A percentile compares a stretch with the other conserved stretches of the same genome.
phyloP scores from a whole-genome alignment of 2,888 invertebrate species.

The Ophion obscuratus region DNA sequence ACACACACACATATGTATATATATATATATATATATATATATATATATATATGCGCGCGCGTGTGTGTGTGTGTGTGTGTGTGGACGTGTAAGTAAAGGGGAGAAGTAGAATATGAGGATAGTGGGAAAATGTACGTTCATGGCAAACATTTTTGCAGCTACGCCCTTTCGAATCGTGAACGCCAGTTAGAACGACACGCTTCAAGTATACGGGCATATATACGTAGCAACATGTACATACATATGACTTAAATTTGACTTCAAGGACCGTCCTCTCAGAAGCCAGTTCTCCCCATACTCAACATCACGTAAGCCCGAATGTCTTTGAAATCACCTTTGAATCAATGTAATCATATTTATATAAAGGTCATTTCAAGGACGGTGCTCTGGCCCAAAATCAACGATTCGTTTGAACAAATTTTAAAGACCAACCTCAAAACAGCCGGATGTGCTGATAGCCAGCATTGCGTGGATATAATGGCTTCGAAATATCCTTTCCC shows the following conservation, averaged over 20 bases:
- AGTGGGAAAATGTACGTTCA: constrained; percentile 64
- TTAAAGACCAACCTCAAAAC: background rate
- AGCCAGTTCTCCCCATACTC: background rate
- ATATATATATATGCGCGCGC: too few relatives aligned
- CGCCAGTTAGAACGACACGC: constrained; percentile 45
- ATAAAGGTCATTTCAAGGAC: background rate
- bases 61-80: background rate
- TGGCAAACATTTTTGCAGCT: constrained; percentile 54
- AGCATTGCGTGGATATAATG: background rate
- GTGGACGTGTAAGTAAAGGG: background rate
- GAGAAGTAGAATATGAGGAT: constrained; percentile 39
- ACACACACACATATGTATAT: background rate
- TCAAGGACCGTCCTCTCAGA: background rate
- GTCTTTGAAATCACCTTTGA: background rate
- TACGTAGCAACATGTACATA: background rate
- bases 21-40: background rate
- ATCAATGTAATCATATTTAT: background rate
- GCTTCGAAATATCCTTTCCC: background rate
- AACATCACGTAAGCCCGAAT: background rate
- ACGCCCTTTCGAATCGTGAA: constrained; percentile 67
- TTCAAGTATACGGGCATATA: constrained; percentile 8
- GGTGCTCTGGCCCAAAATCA: background rate
- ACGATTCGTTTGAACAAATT: background rate
- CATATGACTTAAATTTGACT: background rate
- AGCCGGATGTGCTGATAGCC: background rate